Conservation (phyloP, 2,113 vertebrate genomes). For the Camelus dromedarius region DNA sequence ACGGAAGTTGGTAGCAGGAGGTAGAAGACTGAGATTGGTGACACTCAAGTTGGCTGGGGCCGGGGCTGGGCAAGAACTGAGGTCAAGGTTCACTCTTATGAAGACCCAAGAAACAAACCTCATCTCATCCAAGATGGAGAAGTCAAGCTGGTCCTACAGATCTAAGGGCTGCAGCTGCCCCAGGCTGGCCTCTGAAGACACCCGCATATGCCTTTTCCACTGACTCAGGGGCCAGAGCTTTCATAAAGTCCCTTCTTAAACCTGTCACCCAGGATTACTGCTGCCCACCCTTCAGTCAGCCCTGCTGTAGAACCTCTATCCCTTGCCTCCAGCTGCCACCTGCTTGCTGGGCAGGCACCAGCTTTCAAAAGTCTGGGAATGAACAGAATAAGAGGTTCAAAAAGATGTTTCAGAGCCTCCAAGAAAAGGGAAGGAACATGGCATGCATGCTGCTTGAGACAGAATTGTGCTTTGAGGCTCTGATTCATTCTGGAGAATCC, state of each 20-base stretch:
- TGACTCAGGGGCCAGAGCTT: background rate
- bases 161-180: background rate
- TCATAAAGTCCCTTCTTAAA: background rate
- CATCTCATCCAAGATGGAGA: background rate
- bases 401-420: background rate
- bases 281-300: background rate
- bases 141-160: background rate
- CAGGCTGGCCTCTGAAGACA: background rate
- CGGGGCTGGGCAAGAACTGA: background rate
- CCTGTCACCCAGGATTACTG: background rate
- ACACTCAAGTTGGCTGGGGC: background rate
- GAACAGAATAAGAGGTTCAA: background rate
- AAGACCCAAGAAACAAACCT: slow-evolving; percentile 23
- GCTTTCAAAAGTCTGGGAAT: background rate
- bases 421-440: background rate
- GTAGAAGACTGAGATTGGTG: background rate
- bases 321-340: too few relatives aligned
- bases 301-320: background rate
- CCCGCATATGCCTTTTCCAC: background rate
- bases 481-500: slow-evolving; percentile 49
- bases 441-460: background rate
- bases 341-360: background rate
- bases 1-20: background rate
- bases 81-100: background rate
- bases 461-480: slow-evolving; percentile 15